phyloP scores from a whole-genome alignment of 1,140 invertebrate species.

The Sarcophaga bullata region DNA sequence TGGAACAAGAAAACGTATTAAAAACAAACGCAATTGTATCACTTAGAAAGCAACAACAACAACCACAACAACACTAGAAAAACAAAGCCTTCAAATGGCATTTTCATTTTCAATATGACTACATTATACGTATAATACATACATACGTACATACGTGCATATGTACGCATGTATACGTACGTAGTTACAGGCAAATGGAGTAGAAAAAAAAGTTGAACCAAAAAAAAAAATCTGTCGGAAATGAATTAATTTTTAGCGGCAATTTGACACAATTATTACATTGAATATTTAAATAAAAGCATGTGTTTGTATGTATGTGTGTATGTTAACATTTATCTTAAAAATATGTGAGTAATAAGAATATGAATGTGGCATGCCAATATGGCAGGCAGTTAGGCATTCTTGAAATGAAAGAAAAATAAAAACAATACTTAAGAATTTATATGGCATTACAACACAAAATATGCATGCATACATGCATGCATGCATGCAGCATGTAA shows the following conservation, averaged over 20 bases:
- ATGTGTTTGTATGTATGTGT: background rate
- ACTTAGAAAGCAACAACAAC: background rate
- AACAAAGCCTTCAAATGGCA: background rate
- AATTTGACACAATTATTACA: constrained; percentile 37
- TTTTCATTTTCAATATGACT: background rate
- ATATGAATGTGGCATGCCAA: background rate
- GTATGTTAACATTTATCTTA: background rate
- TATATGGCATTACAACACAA: background rate
- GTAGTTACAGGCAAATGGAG: no score
- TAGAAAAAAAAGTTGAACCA: no score
- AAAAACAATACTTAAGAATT: constrained; percentile 16
- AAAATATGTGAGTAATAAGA: background rate
- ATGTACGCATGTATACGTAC: no score
- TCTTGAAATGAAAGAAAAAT: background rate
- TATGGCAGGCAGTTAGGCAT: constrained; percentile 2
- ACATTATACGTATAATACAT: no score
- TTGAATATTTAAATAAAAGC: background rate
- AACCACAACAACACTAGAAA: no score
- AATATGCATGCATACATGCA: no score
- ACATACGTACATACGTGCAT: no score
- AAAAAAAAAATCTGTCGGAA: constrained; percentile 17
- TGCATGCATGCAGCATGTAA: no score
- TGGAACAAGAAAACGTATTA: background rate
- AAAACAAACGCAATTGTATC: constrained; percentile 23
- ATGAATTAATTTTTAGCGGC: constrained; percentile 32